Base-by-base conservation (phyloP, 2,113 vertebrate genomes). In the Turdus rufiventris region DNA sequence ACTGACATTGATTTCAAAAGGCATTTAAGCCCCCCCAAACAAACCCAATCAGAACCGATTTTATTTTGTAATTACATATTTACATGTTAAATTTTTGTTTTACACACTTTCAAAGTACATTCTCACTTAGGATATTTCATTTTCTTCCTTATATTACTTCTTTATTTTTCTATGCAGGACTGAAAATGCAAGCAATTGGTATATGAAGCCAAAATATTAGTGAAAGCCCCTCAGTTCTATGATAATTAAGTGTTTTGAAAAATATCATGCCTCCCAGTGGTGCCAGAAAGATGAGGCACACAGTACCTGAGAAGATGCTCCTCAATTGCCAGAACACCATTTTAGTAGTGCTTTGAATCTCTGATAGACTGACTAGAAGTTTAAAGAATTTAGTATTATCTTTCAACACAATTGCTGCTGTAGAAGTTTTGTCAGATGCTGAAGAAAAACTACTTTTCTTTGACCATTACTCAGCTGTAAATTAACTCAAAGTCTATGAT, bases 371-470 rank as follows among this genome's bases (percentile, higher is more conserved):
- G 45, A 58, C 61, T 53, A 58, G 40, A 34, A 62, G 31, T 54
- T 71, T 60, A 84, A 7, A 82, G 62, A 72, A 86, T 71, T 91
- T 82, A 84, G n/a, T 40, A 56, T 19, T 54, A 71, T 38, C 63
- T 94, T 79, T 91, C 65, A 61, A 60, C 23, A 68, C 31, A 89
- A 70, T 19, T 74, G 25, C 47, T 88, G 66, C 9, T 76, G 11
- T 63, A 38, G 58, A 94, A 68, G 26, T 70, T 48, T 84, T 84
- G 36, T 81, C 91, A 85, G 82, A 90, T 77, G 48, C 28, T 88
- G 45, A 77, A 92, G 78, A 89, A 89, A 92, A 91, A 31, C 54
- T 43, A 33, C 26, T 90, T 62, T 78, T 9, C 29, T 92, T 91
- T 76, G 72, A 73, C 93, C 45, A 62, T 66, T 85, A 73, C 31